phyloP scores from a whole-genome alignment of 2,888 invertebrate species.

The Caenorhabditis zanzibari region DNA sequence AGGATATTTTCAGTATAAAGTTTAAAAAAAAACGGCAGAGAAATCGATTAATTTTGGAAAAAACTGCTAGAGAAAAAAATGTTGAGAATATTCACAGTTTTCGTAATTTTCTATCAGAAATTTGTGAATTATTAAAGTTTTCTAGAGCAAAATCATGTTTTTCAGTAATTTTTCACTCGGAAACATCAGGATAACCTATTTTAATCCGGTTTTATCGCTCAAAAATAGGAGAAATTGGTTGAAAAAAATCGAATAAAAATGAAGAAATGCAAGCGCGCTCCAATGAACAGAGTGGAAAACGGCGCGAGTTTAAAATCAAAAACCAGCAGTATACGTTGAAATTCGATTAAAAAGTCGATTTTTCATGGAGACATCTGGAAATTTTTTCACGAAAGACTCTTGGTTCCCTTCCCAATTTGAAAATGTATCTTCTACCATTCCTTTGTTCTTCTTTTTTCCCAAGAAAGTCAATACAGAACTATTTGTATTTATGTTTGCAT shows the following conservation, averaged over 20 bases:
- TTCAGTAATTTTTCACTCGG: not conserved
- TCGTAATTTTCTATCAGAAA: not conserved
- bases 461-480: conserved; percentile 47
- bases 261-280: not conserved
- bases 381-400: too few relatives aligned
- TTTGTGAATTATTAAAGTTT: not conserved
- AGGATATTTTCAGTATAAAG: not conserved
- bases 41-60: too few relatives aligned
- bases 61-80: too few relatives aligned
- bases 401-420: too few relatives aligned
- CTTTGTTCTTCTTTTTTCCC: conserved; percentile 19
- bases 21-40: not conserved
- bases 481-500: conserved; percentile 45
- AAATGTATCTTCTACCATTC: not conserved
- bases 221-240: not conserved
- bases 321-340: too few relatives aligned
- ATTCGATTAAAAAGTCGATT: not conserved
- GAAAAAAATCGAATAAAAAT: not conserved
- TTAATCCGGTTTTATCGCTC: not conserved
- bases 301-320: too few relatives aligned
- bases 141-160: not conserved
- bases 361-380: too few relatives aligned
- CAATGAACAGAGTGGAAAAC: not conserved
- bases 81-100: not conserved
- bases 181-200: not conserved